Conservation (phyloP, 2,888 invertebrate genomes). For the Sceliomorpha sp. region DNA sequence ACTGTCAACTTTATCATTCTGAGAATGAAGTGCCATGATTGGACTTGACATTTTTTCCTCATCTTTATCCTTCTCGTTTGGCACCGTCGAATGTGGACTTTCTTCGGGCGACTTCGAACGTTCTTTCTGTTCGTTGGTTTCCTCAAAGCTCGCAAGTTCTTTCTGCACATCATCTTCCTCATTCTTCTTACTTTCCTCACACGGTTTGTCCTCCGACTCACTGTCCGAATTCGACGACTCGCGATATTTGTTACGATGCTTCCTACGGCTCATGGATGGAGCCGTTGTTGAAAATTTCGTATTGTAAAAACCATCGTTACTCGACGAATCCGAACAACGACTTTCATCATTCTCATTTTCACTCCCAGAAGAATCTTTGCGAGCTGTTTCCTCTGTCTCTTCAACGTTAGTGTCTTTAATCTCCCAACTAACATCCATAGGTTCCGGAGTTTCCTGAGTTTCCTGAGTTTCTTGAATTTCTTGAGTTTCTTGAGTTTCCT, state of each 20-base stretch:
- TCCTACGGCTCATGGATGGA: conserved; percentile 66
- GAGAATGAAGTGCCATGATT: conserved; percentile 3
- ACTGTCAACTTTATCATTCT: conserved; percentile 8
- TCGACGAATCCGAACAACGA: conserved; percentile 56
- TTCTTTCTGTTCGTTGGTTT: conserved; percentile 54
- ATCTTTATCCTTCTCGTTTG: conserved; percentile 43
- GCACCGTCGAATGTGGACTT: conserved; percentile 19
- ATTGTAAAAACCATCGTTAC: too few relatives aligned
- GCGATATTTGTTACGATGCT: conserved; percentile 71
- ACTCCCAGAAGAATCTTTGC: conserved; percentile 38
- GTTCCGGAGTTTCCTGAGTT: too few relatives aligned
- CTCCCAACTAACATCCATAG: conserved; percentile 21
- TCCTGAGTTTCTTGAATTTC: conserved; percentile 38
- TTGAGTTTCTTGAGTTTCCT: not conserved
- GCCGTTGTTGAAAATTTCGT: conserved; percentile 38
- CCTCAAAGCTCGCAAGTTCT: conserved; percentile 22
- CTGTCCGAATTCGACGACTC: conserved; percentile 75
- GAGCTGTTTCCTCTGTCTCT: conserved; percentile 38
- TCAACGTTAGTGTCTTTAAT: conserved; percentile 38
- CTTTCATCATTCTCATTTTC: conserved; percentile 46
- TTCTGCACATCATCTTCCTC: conserved; percentile 35
- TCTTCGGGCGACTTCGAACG: conserved; percentile 38
- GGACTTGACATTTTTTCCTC: conserved; percentile 22
- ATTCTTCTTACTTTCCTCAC: conserved; percentile 46
- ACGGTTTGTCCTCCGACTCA: conserved; percentile 74